A percentile compares a stretch with the other conserved stretches of the same genome.
These are phyloP conservation scores for Platysternon megacephalum DNA, from an alignment of 2,113 vertebrate genomes.

Conservation along the genomic window DNA sequence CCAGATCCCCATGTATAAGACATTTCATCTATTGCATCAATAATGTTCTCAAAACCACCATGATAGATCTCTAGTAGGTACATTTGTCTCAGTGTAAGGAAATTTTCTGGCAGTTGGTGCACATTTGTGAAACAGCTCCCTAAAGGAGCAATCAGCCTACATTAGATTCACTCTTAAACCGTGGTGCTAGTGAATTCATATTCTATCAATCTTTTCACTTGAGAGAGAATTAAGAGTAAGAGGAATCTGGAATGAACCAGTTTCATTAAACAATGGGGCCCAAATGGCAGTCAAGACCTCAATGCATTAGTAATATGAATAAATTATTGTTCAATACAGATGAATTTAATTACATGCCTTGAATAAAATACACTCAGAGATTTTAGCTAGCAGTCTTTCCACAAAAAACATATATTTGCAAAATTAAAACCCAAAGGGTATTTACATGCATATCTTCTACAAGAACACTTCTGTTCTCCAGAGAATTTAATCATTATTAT, in stretches of 20 bases:
- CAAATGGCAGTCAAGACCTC: neutral
- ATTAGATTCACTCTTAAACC: neutral
- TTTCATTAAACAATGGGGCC: neutral
- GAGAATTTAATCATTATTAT: neutral
- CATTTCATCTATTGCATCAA: neutral
- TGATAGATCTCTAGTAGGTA: neutral
- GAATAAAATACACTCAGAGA: neutral
- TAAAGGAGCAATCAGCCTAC: neutral
- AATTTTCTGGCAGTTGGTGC: neutral
- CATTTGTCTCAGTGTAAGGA: neutral
- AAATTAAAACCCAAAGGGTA: neutral
- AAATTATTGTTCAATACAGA: no score
- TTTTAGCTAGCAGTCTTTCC: neutral
- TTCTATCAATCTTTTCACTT: no score
- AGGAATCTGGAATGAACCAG: neutral
- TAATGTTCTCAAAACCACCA: neutral
- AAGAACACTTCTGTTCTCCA: neutral
- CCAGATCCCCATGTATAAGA: neutral
- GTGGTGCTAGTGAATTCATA: neutral
- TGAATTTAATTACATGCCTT: neutral
- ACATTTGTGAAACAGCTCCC: constrained; percentile 17
- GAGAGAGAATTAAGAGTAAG: neutral
- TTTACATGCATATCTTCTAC: rapidly evolving
- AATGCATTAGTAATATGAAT: no score
- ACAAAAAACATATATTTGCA: neutral